Base-by-base conservation (phyloP, 2,113 vertebrate genomes). In the Callaeas wilsoni region DNA sequence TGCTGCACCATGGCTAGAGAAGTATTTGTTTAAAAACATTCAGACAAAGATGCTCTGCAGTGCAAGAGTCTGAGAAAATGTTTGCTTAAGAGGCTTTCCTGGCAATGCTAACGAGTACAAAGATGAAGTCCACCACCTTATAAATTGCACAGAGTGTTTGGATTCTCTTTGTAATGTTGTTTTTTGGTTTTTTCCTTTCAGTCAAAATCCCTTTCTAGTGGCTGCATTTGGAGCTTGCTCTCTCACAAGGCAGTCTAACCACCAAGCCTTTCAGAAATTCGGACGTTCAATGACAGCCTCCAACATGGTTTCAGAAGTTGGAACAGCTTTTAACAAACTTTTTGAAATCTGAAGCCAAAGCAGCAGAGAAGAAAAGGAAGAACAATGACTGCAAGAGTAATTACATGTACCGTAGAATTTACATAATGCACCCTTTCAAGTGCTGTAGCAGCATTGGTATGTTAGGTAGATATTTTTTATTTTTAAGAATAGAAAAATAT, bases 271-370 rank as follows among this genome's bases (percentile, higher is more conserved):
- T 95, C 98, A 99, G 91, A 99, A 97, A 94, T 97, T 98, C 0
- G 98, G 99, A 93, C 98, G 99, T 32, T 98, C 99, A 87, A 99
- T 98, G 96, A 99, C 99, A 79, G 99, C 99, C 76, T 98, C 98
- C 0, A 99, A 99, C 97, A 99, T 99, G 99, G 98, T 99, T 91
- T 97, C 98, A 57, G 99, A 99, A 98, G 98, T 99, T 12, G 98
- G 99, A 69, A 95, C 98, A 4, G 99, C 99, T 70, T 99, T 99
- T 97, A 98, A 84, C 94, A 99, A 98, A 94, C 98, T 99, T 52
- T 99, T 99, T 83, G 99, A 99, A 96, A 98, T 97, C 96, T 99
- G 98, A 99, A 92, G 91, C 94, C 30, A 64, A 67, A 90, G 94
- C 60, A 75, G 44, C 73, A 53, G 23, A 85, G 37, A n/a, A 89